Base-by-base conservation (phyloP, 2,888 invertebrate genomes). In the Girardia tigrina region DNA sequence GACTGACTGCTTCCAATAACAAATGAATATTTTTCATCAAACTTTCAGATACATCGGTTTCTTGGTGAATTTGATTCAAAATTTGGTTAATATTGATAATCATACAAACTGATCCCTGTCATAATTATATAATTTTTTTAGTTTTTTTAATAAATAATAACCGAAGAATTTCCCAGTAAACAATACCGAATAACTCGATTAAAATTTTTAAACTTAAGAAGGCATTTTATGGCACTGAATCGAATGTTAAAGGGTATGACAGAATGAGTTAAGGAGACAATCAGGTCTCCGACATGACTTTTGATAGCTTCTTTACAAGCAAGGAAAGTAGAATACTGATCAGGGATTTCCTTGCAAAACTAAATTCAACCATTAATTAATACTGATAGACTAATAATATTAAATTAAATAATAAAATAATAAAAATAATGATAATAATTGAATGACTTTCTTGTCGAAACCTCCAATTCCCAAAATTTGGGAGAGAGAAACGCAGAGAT, bases 141-240 rank as follows among this genome's bases (percentile, higher is more conserved):
- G 2, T 12, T 4, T 8, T 20, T n/a, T 2, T 20, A 56, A 56
- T 12, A 56, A 20, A 6, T 56, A 56, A 20, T n/a, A 56, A 56
- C 56, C 56, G 56, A 56, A n/a, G 56, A 56, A 56, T 56, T 56
- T 56, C 56, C 56, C 8, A 56, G n/a, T 12, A 56, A n/a, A 56
- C 56, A 56, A 16, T 56, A 56, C 4, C 56, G 56, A 56, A 56
- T 23, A 56, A 56, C 56, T 56, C 56, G n/a, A 23, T 56, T n/a
- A 16, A 56, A 56, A 56, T 56, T 56, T 4, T 56, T 4, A 56
- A 56, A 56, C n/a, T 56, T 4, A 16, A 56, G 23, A 56, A 56
- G 6, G 23, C 56, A 56, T 56, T 56, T 56, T 2, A 56, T 23
- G 4, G n/a, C 56, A 12, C 23, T 23, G 20, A 56, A 56, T 56